Evolutionary conservation across 2,888 invertebrate species (phyloP), one percentile per base, ranked within the genome.

Genomic region (Hylaea fasciaria): DNA sequence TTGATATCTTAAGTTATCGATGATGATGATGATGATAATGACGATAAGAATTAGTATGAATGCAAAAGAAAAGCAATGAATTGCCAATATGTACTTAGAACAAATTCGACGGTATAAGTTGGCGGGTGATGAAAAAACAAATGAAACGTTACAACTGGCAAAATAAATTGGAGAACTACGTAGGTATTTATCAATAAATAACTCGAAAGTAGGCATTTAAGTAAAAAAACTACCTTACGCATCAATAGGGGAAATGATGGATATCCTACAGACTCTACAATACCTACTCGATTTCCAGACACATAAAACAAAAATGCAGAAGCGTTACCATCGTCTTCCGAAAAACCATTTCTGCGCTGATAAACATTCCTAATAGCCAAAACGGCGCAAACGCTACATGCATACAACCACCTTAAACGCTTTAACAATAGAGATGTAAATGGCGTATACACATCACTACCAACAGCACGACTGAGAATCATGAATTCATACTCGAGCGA

Each of bases 261-360:
- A 11, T 3, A 51, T 45, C 53, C n/a, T 46, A 35, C 39, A 37
- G 37, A 17, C 44, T 45, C 46, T 45, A 45, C 14, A 54, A 47
- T 32, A 49, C 44, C 47, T 32, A 49, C 44, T 48, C 48, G 7
- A 55, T 54, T 54, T 62, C 22, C 58, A 65, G 77, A 71, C 62
- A 67, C 65, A 62, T 57, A 72, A 78, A 74, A 77, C 71, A 75
- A 67, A 74, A 69, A 74, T 69, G 74, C 69, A 78, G 77, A 79
- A 78, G 72, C 70, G 66, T 75, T 76, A 68, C 69, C 72, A 73
- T 78, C 75, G 70, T 73, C 76, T 77, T 72, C 76, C 78, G 71
- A 80, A 81, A 82, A 80, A 77, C 78, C 77, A 78, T 83, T 79
- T 76, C 74, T 73, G 69, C 67, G 65, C 72, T 73, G 72, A 74